Evolutionary conservation across 1,140 invertebrate genomes (phyloP), one percentile per base, ranked within the genome.

Genomic region (Cydia pomonella): DNA sequence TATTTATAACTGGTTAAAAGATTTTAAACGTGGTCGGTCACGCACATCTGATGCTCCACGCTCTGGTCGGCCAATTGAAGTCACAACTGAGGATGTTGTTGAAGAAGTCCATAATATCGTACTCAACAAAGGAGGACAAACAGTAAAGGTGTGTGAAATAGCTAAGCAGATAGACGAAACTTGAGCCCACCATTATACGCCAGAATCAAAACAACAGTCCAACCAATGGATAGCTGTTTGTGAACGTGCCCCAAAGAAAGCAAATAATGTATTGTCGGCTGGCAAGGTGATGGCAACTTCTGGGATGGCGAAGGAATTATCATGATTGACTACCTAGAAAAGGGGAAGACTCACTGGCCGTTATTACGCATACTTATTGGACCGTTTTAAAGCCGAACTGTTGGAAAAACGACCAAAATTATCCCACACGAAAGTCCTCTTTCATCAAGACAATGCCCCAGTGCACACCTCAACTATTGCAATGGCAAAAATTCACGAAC

Each of bases 391-490:
- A n/a, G n/a, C n/a, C n/a, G n/a, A n/a, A n/a, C n/a, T n/a, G n/a
- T n/a, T n/a, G n/a, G n/a, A n/a, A n/a, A n/a, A n/a, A n/a, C n/a
- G n/a, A n/a, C 47, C 80, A 82, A 73, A 76, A 78, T 80, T 81
- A 74, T 59, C 62, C 81, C 80, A 78, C 75, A 88, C 89, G 44
- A 88, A 85, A 86, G 77, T 89, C 10, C 75, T 85, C 13, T 82
- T 88, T 77, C 82, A 85, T 66, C 84, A 91, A 75, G 82, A 88
- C 76, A 90, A 89, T 71, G 84, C 82, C 77, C 83, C 72, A 59
- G 77, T 69, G 76, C 87, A 92, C 83, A 85, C 80, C 4, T 85
- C 59, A 29, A 9, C 69, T n/a, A 18, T 79, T 74, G 62, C 78
- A 12, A 86, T 84, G 76, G 83, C 80, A 12, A 81, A 84, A 82